Conservation (phyloP, 2,888 invertebrate genomes). For the Xanthia icteritia region DNA sequence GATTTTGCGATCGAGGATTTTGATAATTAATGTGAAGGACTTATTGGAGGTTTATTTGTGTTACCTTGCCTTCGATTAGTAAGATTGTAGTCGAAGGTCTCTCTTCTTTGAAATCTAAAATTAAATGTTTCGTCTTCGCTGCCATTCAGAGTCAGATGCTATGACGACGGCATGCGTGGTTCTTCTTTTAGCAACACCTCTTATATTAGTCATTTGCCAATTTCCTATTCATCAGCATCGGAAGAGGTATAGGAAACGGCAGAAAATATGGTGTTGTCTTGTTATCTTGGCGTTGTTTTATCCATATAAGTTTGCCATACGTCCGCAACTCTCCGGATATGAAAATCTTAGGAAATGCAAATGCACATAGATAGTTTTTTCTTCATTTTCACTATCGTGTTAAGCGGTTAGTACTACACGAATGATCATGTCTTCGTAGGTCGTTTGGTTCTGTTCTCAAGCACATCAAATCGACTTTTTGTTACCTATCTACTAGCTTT, state of each 20-base stretch:
- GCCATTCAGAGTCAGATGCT: not conserved
- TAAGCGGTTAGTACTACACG: not conserved
- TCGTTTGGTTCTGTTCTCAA: conserved; percentile 33
- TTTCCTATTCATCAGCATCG: not conserved
- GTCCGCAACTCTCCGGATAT: not conserved
- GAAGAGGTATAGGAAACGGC: not conserved
- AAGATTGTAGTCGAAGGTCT: not conserved
- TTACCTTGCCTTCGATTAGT: not conserved
- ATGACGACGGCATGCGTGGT: not conserved
- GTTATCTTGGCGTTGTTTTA: not conserved
- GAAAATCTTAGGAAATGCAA: conserved; percentile 18
- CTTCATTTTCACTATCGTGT: not conserved
- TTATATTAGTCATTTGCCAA: not conserved
- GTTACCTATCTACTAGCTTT: conserved; percentile 35
- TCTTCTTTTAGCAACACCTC: not conserved
- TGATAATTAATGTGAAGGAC: not conserved
- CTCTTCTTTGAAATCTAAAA: not conserved
- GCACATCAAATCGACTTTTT: conserved; percentile 40
- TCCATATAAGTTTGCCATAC: not conserved
- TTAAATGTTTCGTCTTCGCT: not conserved
- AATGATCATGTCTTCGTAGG: not conserved
- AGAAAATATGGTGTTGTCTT: not conserved
- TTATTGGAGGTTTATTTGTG: not conserved
- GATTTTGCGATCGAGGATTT: not conserved
- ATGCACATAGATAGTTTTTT: not conserved